These are phyloP conservation scores for Parnassius orleans DNA, from an alignment of 2,888 invertebrate species.

Conservation along the genomic window DNA sequence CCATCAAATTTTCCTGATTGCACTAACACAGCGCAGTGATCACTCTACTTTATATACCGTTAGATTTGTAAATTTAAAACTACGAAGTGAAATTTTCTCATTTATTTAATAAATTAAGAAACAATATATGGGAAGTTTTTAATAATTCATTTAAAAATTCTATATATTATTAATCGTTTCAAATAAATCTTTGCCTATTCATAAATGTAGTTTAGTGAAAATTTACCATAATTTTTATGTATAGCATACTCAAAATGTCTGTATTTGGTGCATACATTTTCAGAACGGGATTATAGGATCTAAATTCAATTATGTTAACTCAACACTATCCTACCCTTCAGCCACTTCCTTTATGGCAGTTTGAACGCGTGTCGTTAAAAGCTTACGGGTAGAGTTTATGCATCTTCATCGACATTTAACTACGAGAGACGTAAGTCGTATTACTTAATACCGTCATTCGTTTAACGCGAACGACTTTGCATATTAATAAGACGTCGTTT, in stretches of 20 bases:
- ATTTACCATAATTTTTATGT: neutral
- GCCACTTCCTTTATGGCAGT: constrained; percentile 26
- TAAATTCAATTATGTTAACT: constrained; percentile 28
- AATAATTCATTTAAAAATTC: too few species aligned
- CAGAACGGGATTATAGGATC: constrained; percentile 21
- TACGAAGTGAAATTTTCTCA: too few species aligned
- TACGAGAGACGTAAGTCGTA: constrained; percentile 31
- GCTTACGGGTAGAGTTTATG: constrained; percentile 28
- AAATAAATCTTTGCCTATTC: too few species aligned
- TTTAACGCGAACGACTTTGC: constrained; percentile 56
- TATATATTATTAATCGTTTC: too few species aligned
- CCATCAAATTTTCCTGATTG: too few species aligned
- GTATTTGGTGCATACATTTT: constrained; percentile 19
- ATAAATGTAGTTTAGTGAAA: too few species aligned
- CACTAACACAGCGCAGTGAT: too few species aligned
- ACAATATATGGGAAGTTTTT: too few species aligned
- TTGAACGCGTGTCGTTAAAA: constrained; percentile 28
- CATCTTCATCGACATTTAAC: constrained; percentile 35
- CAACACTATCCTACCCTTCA: constrained; percentile 25
- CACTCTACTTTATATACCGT: too few species aligned
- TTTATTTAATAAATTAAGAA: too few species aligned
- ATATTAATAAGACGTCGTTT: constrained; percentile 52
- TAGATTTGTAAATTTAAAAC: too few species aligned
- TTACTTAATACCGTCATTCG: constrained; percentile 51
- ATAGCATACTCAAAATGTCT: neutral